Evolutionary conservation across 92 coral and sea anemone species (phyloP).

Genomic region (Epizoanthus illoricatus): DNA sequence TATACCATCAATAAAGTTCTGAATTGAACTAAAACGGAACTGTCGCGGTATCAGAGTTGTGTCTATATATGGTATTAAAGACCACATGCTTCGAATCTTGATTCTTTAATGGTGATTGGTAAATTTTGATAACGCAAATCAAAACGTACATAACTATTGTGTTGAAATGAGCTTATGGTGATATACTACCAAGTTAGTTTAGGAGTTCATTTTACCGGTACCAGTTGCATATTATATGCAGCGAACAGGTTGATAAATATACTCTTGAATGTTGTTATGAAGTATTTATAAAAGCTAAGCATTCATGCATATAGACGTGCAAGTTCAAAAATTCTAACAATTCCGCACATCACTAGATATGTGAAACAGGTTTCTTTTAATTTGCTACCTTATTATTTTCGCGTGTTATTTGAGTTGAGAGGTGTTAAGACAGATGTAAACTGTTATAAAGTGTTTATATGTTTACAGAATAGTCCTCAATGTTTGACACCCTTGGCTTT

Average conservation of each 20-base stretch:
- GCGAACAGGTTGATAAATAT: too few relatives aligned
- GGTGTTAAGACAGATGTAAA: neutral
- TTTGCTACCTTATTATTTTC: too few relatives aligned
- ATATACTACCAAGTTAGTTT: neutral
- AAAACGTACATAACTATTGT: neutral
- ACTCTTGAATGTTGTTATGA: too few relatives aligned
- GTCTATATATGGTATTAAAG: conserved; percentile 7
- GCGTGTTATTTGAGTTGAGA: neutral
- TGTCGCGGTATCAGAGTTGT: neutral
- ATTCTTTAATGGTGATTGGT: neutral
- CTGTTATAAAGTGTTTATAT: conserved; percentile 35
- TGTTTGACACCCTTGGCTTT: conserved; percentile 26
- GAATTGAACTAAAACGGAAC: neutral
- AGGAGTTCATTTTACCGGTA: neutral
- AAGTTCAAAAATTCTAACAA: neutral
- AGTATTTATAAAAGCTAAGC: neutral
- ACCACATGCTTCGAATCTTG: neutral
- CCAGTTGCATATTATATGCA: too few relatives aligned
- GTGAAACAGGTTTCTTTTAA: neutral
- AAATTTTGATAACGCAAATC: neutral
- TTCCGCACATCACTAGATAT: neutral
- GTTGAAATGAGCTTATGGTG: neutral
- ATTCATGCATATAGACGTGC: neutral
- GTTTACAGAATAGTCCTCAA: conserved; percentile 37
- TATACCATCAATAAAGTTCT: neutral